phyloP scores from a whole-genome alignment of 37 sponge, comb jelly and placozoan species.

The Cladorhizidae sp. region DNA sequence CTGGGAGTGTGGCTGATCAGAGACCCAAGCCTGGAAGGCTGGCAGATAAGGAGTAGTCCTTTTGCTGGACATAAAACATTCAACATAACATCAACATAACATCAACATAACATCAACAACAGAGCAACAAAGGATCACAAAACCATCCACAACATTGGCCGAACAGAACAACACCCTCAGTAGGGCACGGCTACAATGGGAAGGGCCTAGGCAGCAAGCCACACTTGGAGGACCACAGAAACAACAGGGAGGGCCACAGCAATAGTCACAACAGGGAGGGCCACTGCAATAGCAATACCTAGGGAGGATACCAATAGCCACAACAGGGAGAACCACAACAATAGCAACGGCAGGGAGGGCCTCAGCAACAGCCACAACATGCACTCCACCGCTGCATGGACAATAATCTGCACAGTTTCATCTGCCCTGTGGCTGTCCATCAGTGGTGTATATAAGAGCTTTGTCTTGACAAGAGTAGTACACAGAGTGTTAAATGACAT shows the following conservation, averaged over 20 bases:
- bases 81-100: neutral
- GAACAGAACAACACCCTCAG: neutral
- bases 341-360: neutral
- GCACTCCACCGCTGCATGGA: too few species aligned
- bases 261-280: too few species aligned
- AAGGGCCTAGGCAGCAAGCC: too few species aligned
- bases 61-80: constrained; percentile 51
- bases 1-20: constrained; percentile 66
- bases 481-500: too few species aligned
- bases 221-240: too few species aligned
- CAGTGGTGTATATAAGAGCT: too few species aligned
- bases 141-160: neutral
- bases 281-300: too few species aligned
- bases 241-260: too few species aligned
- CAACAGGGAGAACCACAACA: neutral
- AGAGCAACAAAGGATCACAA: neutral
- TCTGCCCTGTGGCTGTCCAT: too few species aligned
- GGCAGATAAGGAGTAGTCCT: constrained; percentile 73
- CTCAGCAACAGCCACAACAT: neutral
- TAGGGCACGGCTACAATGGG: too few species aligned
- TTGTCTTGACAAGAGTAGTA: too few species aligned
- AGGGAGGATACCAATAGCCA: neutral
- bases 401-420: too few species aligned
- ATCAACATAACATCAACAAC: neutral
- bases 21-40: constrained; percentile 76